A percentile compares a stretch with the other conserved stretches of the same genome.
These are phyloP conservation scores for Zaprionus nigranus DNA, from an alignment of 1,140 invertebrate genomes.

Conservation along the genomic window DNA sequence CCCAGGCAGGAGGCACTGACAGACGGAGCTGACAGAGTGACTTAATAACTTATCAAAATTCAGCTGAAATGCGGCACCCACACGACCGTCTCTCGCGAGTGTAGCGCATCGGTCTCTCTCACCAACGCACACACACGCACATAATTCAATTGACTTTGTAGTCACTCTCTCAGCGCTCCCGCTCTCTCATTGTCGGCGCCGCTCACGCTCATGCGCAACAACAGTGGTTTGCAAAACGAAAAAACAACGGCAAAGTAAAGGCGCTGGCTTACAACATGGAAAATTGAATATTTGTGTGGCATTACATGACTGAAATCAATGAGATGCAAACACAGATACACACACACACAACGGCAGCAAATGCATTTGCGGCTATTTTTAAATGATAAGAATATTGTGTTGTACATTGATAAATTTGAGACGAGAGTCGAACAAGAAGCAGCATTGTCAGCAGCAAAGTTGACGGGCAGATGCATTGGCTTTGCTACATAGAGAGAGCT, in stretches of 20 bases:
- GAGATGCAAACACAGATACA: slow-evolving; percentile 22
- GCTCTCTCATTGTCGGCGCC: slow-evolving; percentile 10
- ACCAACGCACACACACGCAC: slow-evolving; percentile 2
- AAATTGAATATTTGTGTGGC: slow-evolving; percentile 8
- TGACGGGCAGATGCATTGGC: slow-evolving; percentile 30
- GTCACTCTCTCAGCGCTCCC: slow-evolving; percentile 22
- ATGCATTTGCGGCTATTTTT: slow-evolving; percentile 49
- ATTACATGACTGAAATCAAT: slow-evolving; percentile 15
- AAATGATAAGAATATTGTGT: slow-evolving; percentile 65
- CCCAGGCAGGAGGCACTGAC: slow-evolving; percentile 33
- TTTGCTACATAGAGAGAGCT: slow-evolving; percentile 8
- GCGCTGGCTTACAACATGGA: slow-evolving; percentile 23
- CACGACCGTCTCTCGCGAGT: slow-evolving; percentile 27
- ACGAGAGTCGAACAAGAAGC: slow-evolving; percentile 16
- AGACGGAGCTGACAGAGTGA: slow-evolving; percentile 27
- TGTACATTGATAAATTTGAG: slow-evolving; percentile 60
- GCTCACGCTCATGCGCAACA: slow-evolving; percentile 68
- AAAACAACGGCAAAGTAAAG: slow-evolving; percentile 33
- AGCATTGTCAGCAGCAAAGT: slow-evolving; percentile 46
- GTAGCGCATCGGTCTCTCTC: slow-evolving; percentile 32
- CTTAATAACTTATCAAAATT: slow-evolving; percentile 44
- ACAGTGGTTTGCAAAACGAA: slow-evolving; percentile 47
- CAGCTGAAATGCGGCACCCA: slow-evolving; percentile 30
- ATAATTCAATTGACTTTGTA: slow-evolving; percentile 8
- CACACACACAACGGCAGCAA: slow-evolving; percentile 24